Evolutionary conservation across 2,888 invertebrate species (phyloP).

Genomic region (Ptychoptera albimana): DNA sequence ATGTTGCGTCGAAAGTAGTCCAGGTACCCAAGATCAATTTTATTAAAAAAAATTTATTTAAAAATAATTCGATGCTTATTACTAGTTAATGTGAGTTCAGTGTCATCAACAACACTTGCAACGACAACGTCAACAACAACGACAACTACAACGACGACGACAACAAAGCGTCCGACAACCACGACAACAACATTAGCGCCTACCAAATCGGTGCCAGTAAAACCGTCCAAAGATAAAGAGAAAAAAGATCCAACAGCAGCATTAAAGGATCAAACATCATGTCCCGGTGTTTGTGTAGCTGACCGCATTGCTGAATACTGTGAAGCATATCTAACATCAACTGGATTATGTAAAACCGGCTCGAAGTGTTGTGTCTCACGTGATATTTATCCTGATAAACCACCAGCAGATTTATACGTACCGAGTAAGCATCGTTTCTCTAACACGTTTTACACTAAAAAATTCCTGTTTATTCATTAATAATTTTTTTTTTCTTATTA

Average conservation of each 20-base stretch:
- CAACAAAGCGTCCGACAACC: constrained; percentile 16
- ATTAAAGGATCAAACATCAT: constrained; percentile 23
- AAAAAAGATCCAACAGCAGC: constrained; percentile 6
- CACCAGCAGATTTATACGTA: constrained; percentile 56
- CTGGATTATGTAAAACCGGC: constrained; percentile 56
- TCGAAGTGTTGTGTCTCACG: constrained; percentile 68
- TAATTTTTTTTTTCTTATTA: too few species aligned
- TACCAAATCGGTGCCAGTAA: constrained; percentile 19
- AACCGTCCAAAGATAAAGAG: constrained; percentile 17
- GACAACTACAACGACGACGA: constrained; percentile 17
- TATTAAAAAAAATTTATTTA: not conserved
- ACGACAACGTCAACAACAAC: constrained; percentile 22
- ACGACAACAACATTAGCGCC: constrained; percentile 22
- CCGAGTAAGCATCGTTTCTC: constrained; percentile 36
- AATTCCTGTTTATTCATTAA: constrained; percentile 6
- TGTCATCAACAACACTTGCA: constrained; percentile 17
- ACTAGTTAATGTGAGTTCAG: constrained; percentile 11
- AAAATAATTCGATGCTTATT: not conserved
- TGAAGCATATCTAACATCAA: constrained; percentile 62
- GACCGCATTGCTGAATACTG: constrained; percentile 71
- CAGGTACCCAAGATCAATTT: constrained; percentile 33
- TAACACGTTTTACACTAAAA: constrained; percentile 21
- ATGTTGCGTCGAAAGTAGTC: constrained; percentile 64
- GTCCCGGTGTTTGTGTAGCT: constrained; percentile 72
- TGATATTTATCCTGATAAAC: constrained; percentile 52